phyloP scores from a whole-genome alignment of 1,140 invertebrate genomes.

The Euura lappo region DNA sequence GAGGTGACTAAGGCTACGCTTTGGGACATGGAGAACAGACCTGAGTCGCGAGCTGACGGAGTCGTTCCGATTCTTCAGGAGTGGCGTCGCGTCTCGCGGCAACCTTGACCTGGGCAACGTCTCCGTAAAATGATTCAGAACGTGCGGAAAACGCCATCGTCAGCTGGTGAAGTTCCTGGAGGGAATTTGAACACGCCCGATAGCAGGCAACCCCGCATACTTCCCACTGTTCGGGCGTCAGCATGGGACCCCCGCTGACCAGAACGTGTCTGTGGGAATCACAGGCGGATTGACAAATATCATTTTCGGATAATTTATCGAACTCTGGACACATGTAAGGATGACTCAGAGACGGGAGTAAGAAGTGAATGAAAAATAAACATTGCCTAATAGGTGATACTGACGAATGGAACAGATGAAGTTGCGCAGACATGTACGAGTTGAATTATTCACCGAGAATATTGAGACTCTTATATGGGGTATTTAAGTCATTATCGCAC shows the following conservation, averaged over 20 bases:
- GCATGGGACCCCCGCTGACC: conserved; percentile 78
- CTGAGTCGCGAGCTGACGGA: conserved; percentile 87
- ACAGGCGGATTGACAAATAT: no score
- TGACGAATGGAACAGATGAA: no score
- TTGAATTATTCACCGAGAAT: no score
- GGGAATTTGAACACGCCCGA: conserved; percentile 80
- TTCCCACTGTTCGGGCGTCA: conserved; percentile 85
- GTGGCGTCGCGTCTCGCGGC: conserved; percentile 87
- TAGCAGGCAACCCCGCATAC: conserved; percentile 80
- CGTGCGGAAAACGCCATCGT: conserved; percentile 86
- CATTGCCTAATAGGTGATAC: no score
- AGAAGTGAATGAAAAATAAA: not conserved
- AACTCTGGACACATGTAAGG: not conserved
- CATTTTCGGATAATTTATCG: no score
- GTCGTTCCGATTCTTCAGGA: conserved; percentile 77
- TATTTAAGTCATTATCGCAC: no score
- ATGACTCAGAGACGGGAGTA: not conserved
- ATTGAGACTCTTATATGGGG: no score
- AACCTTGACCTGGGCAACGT: conserved; percentile 90
- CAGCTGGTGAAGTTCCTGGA: conserved; percentile 83
- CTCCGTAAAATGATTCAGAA: conserved; percentile 92
- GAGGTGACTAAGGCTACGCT: no score
- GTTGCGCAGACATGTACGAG: no score
- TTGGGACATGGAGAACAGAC: conserved; percentile 44
- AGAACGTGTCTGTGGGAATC: conserved; percentile 75